These are phyloP conservation scores for Biston betularia DNA, from an alignment of 2,888 invertebrate species.

Conservation along the genomic window DNA sequence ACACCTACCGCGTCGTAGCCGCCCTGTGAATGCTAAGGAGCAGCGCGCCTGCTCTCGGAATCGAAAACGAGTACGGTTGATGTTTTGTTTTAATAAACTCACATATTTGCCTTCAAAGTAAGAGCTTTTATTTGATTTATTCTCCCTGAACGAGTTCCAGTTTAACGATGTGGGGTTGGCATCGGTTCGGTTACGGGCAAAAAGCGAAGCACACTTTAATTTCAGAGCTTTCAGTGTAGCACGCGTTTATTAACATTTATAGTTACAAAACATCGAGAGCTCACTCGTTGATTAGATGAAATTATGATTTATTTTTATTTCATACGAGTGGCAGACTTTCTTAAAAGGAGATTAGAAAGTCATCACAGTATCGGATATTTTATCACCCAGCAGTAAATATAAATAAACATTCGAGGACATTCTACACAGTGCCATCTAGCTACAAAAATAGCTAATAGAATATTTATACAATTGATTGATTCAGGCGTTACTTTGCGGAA, in stretches of 20 bases:
- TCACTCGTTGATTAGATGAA: constrained; percentile 17
- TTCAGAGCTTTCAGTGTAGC: constrained; percentile 31
- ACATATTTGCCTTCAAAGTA: constrained; percentile 76
- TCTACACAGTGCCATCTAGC: too few species aligned
- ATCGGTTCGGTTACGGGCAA: constrained; percentile 35
- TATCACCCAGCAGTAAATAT: too few species aligned
- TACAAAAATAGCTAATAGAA: too few species aligned
- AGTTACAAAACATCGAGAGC: constrained; percentile 15
- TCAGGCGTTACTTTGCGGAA: too few species aligned
- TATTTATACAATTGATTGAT: too few species aligned
- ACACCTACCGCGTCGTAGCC: constrained; percentile 75
- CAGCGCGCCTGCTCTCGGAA: constrained; percentile 68
- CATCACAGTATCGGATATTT: too few species aligned
- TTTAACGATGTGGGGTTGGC: constrained; percentile 43
- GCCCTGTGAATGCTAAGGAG: constrained; percentile 73
- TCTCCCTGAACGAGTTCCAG: constrained; percentile 44
- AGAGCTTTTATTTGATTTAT: constrained; percentile 77
- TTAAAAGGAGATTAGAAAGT: too few species aligned
- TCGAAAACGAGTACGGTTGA: constrained; percentile 75
- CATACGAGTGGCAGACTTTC: not conserved
- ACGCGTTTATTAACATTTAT: constrained; percentile 29
- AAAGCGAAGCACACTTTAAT: constrained; percentile 40
- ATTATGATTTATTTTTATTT: constrained; percentile 12
- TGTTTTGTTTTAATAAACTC: constrained; percentile 81
- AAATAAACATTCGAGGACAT: too few species aligned